Conservation (phyloP, 1,140 invertebrate species). For the Diorhabda carinulata region DNA sequence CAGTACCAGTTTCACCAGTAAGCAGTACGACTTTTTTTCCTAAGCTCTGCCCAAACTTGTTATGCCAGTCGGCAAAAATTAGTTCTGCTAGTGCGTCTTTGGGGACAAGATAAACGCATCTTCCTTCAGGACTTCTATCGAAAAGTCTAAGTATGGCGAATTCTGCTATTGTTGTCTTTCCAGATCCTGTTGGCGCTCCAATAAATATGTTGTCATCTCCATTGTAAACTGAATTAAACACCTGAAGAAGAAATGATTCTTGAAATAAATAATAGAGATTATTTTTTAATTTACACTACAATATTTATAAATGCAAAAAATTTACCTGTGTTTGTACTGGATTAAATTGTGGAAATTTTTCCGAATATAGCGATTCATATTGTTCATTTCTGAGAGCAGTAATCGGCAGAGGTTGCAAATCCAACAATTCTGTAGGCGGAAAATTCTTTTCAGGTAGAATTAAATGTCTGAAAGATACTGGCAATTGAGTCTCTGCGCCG, state of each 20-base stretch:
- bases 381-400: slow-evolving; percentile 77
- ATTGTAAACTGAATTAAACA: slow-evolving; percentile 98
- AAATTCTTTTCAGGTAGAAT: slow-evolving; percentile 98
- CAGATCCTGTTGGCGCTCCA: slow-evolving; percentile 94
- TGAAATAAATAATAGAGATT: not conserved
- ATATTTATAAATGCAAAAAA: not conserved
- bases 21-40: slow-evolving; percentile 87
- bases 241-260: slow-evolving; percentile 43
- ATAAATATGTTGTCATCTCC: slow-evolving; percentile 98
- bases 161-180: slow-evolving; percentile 96
- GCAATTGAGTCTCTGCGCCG: slow-evolving; percentile 91
- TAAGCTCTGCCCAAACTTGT: slow-evolving; percentile 78
- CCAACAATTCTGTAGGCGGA: slow-evolving; percentile 95
- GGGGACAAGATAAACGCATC: slow-evolving; percentile 92
- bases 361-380: slow-evolving; percentile 82
- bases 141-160: slow-evolving; percentile 92
- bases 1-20: slow-evolving; percentile 97
- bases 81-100: slow-evolving; percentile 89
- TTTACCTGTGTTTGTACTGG: slow-evolving; percentile 92
- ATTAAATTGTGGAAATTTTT: slow-evolving; percentile 93
- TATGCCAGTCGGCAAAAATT: slow-evolving; percentile 86
- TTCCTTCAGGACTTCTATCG: slow-evolving; percentile 63
- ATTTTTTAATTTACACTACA: no score
- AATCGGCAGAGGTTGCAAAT: slow-evolving; percentile 92
- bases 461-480: slow-evolving; percentile 95